Base-by-base conservation (phyloP, 2,113 vertebrate species). In the Barbus barbus region DNA sequence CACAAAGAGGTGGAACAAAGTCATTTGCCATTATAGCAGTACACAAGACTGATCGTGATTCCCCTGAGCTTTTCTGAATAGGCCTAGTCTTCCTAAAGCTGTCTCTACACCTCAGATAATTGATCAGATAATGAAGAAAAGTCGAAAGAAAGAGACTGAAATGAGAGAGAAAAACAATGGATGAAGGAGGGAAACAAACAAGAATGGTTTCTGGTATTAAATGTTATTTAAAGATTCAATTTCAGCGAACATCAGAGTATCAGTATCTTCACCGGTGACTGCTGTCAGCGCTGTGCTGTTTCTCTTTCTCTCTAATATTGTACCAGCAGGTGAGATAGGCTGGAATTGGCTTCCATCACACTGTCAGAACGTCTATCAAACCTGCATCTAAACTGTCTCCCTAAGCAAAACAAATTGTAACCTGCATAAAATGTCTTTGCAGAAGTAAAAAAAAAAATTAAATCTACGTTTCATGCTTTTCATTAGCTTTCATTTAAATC, bases 111-210 rank as follows among this genome's bases (percentile, higher is more conserved):
- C 41, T 75, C 18, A 22, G 36, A 63, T 75, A 83, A 63, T 44
- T 83, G 38, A 63, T n/a, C 38, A 61, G 82, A 33, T 63, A 75
- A 75, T 75, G 33, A 44, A 63, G n/a, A 63, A 79, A 26, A 9
- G 28, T 12, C 1, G 3, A 38, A 71, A 71, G 65, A 71, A 71
- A 71, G 67, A 73, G 22, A 73, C 11, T 26, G 12, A 78, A 79
- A 78, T 41, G 77, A 26, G 22, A 44, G 33, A 11, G 58, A 38
- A 60, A 24, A 60, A 46, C 38, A 73, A 46, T 20, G 12, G 14
- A 36, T 26, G 53, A 60, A 18, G 36, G 31, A 58, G 2, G 20
- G 20, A 58, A 58, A 78, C 20, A 78, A 36, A 76, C 24, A 26
- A 16, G 41, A 75, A 51, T 75, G 26, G 16, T 48, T 48, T 75